Evolutionary conservation across 1,140 invertebrate species (phyloP).

Genomic region (Stenopsyche tienmushanensis): DNA sequence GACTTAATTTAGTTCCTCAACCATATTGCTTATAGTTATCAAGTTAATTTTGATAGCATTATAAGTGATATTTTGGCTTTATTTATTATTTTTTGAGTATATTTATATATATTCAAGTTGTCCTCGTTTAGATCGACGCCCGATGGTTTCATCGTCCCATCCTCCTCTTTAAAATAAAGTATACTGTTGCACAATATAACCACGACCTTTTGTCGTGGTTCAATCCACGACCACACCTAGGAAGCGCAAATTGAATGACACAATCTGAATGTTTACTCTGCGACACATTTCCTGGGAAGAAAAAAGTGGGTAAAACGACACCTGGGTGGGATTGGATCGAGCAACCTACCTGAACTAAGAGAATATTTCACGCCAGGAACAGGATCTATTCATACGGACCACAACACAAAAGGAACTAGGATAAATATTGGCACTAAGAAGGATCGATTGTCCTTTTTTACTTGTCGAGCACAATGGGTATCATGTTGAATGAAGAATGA

Average conservation of each 20-base stretch:
- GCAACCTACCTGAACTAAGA: background rate
- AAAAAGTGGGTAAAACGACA: conserved; percentile 14
- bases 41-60: background rate
- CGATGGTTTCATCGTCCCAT: no score
- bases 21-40: no score
- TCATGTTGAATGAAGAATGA: no score
- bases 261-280: conserved; percentile 13
- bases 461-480: background rate
- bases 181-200: conserved; percentile 12
- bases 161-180: no score
- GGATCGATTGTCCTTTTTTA: conserved; percentile 8
- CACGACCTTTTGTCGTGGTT: background rate
- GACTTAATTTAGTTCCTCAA: no score
- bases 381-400: background rate
- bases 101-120: no score
- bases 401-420: conserved; percentile 1
- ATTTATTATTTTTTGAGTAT: no score
- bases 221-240: conserved; percentile 21
- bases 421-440: conserved; percentile 8
- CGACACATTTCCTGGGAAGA: background rate
- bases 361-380: background rate
- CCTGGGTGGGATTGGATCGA: conserved; percentile 16
- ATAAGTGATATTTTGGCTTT: no score
- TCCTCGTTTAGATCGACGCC: no score
- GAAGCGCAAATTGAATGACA: conserved; percentile 15